These are phyloP conservation scores for Siniperca undulata DNA, from an alignment of 2,797 vertebrate species.

Conservation along the genomic window DNA sequence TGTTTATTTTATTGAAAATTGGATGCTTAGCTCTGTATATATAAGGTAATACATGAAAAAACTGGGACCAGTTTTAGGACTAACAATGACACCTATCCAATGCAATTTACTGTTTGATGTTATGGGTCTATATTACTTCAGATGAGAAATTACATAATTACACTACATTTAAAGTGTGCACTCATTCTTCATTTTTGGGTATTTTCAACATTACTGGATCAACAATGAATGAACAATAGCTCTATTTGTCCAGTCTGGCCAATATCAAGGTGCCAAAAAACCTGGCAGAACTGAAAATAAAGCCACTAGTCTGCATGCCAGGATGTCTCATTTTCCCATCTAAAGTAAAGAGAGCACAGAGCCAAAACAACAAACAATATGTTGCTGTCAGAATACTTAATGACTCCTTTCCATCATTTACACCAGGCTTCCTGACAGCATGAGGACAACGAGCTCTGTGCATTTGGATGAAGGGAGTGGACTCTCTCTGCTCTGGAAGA, in stretches of 20 bases:
- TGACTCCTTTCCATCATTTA: slow-evolving; percentile 27
- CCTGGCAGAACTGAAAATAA: slow-evolving; percentile 11
- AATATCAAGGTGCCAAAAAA: slow-evolving; percentile 16
- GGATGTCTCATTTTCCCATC: slow-evolving; percentile 25
- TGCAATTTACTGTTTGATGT: neutral
- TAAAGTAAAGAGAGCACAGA: slow-evolving; percentile 8
- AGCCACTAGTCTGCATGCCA: slow-evolving; percentile 5
- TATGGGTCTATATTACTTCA: neutral
- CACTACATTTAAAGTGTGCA: neutral
- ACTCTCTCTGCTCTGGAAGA: slow-evolving; percentile 3
- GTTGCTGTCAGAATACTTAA: slow-evolving; percentile 35
- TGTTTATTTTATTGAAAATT: no score
- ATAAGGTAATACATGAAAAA: no score
- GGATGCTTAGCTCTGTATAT: no score
- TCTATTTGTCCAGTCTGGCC: slow-evolving; percentile 10
- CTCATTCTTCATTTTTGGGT: neutral
- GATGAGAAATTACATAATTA: neutral
- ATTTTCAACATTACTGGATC: slow-evolving; percentile 8
- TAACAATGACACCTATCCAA: neutral
- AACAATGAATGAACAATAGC: slow-evolving; percentile 4
- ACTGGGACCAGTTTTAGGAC: neutral
- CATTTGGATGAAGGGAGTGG: slow-evolving; percentile 3
- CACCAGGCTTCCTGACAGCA: slow-evolving; percentile 31
- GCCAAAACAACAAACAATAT: slow-evolving; percentile 36
- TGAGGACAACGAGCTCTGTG: neutral